Evolutionary conservation across 2,113 vertebrate species (phyloP).

Genomic region (Petaurus breviceps): DNA sequence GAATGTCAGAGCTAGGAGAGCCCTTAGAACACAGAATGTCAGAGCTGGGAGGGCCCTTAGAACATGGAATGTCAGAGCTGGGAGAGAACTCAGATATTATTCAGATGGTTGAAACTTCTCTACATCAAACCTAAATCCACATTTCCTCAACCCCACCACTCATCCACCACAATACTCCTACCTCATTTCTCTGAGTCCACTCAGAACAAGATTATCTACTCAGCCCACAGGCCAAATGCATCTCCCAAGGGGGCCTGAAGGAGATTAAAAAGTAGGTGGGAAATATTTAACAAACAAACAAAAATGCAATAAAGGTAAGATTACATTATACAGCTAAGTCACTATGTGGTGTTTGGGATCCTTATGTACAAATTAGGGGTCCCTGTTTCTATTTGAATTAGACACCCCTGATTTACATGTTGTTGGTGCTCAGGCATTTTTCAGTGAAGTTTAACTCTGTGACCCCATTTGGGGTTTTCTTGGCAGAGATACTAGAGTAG

Average conservation of each 20-base stretch:
- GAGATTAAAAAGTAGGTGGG: neutral
- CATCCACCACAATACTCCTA: neutral
- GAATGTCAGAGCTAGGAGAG: neutral
- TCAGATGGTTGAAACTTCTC: neutral
- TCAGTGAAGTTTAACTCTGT: no score
- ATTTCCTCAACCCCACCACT: neutral
- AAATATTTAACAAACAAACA: neutral
- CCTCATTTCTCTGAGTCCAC: neutral
- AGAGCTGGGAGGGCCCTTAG: neutral
- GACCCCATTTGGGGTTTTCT: no score
- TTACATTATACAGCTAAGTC: no score
- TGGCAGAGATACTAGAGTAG: no score
- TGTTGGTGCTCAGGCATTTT: no score
- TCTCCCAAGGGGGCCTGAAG: neutral
- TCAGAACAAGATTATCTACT: neutral
- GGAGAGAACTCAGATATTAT: neutral
- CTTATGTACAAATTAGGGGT: no score
- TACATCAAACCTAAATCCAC: neutral
- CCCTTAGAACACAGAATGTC: no score
- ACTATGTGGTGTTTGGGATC: no score
- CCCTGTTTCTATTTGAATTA: no score
- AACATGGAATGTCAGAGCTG: neutral
- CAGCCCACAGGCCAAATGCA: neutral
- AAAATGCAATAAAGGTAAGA: no score
- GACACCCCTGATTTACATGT: no score